These are phyloP conservation scores for Crypturellus tataupa DNA, from an alignment of 2,797 vertebrate species.

Conservation along the genomic window DNA sequence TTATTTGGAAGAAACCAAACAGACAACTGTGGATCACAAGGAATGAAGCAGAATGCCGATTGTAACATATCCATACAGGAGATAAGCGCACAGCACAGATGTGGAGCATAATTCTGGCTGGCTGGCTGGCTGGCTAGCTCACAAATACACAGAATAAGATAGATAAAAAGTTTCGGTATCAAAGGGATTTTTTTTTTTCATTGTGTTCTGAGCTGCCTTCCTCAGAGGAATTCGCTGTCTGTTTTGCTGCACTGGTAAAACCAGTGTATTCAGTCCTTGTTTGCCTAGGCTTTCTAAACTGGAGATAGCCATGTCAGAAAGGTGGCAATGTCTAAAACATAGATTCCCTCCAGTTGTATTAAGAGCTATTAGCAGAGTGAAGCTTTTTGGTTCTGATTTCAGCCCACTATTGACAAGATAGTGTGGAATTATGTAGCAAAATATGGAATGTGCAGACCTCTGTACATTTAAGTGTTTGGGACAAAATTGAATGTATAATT, in stretches of 20 bases:
- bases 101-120: background rate
- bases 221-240: background rate
- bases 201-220: background rate
- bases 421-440: background rate
- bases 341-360: rapidly evolving
- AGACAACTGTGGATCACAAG: background rate
- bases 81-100: background rate
- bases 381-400: background rate
- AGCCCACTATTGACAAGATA: background rate
- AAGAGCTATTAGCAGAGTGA: background rate
- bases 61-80: background rate
- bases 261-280: background rate
- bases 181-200: background rate
- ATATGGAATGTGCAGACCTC: background rate
- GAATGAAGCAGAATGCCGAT: background rate
- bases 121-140: background rate
- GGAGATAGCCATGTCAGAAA: background rate
- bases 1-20: rapidly evolving
- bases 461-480: background rate
- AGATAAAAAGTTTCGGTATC: background rate
- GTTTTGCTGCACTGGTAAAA: background rate
- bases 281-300: background rate
- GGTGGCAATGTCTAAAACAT: background rate
- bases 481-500: background rate
- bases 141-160: rapidly evolving